Evolutionary conservation across 2,888 invertebrate genomes (phyloP).

Genomic region (Vanessa cardui): DNA sequence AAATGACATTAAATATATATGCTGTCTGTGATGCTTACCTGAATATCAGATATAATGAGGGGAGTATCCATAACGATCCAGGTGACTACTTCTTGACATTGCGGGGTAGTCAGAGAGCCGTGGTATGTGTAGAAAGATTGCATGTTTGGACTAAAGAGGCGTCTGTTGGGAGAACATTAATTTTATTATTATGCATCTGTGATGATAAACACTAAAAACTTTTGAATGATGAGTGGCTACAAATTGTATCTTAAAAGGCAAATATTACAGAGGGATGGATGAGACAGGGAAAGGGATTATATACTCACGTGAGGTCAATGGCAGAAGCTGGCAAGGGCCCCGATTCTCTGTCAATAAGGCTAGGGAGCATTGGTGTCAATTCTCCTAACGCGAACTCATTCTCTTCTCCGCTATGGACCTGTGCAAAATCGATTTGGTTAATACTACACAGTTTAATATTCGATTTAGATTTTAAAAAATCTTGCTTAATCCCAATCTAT

Average conservation of each 20-base stretch:
- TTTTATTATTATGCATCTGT: not conserved
- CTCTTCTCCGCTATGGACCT: conserved; percentile 52
- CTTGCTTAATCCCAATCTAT: no score
- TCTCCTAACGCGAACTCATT: conserved; percentile 55
- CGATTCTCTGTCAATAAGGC: conserved; percentile 45
- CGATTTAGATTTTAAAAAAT: no score
- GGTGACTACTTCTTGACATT: conserved; percentile 87
- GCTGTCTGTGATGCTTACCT: conserved; percentile 56
- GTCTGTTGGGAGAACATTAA: conserved; percentile 42
- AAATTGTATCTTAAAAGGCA: no score
- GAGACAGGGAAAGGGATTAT: no score
- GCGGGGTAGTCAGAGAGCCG: conserved; percentile 90
- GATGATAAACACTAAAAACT: not conserved
- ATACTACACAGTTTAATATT: no score
- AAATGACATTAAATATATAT: no score
- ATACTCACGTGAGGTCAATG: conserved; percentile 63
- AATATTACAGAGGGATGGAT: no score
- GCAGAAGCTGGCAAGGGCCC: conserved; percentile 43
- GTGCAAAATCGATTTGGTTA: not conserved
- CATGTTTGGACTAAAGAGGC: conserved; percentile 83
- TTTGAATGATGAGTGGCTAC: not conserved
- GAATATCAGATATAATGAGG: conserved; percentile 63
- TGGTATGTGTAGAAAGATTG: conserved; percentile 86
- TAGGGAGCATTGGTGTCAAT: conserved; percentile 53
- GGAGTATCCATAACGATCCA: conserved; percentile 86